A percentile compares a stretch with the other conserved stretches of the same genome.
Evolutionary conservation across 2,888 invertebrate genomes (phyloP).

Genomic region (Agrochola circellaris): DNA sequence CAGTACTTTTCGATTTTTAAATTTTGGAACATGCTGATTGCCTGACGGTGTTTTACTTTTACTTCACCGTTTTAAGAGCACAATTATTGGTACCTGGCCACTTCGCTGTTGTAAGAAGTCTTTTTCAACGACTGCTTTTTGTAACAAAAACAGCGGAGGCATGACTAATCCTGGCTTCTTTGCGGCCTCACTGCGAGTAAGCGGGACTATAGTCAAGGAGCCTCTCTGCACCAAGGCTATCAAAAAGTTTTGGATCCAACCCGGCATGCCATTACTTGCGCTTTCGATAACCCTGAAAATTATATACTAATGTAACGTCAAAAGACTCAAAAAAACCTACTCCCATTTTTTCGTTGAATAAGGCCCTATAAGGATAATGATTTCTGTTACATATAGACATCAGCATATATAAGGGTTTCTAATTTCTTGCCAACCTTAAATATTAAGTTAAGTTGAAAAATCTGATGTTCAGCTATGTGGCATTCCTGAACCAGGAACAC

Average conservation of each 20-base stretch:
- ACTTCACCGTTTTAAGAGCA: neutral
- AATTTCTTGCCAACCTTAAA: neutral
- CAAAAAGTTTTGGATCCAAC: conserved; percentile 92
- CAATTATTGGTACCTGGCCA: conserved; percentile 56
- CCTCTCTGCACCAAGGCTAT: conserved; percentile 91
- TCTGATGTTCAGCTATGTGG: neutral
- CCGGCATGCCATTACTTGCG: conserved; percentile 91
- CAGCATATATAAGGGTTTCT: no score
- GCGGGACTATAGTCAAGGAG: conserved; percentile 84
- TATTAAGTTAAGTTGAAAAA: neutral
- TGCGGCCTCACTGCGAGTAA: conserved; percentile 76
- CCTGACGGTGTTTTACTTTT: neutral
- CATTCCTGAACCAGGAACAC: neutral
- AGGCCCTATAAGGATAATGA: neutral
- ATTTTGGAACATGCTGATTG: neutral
- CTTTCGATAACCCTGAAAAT: conserved; percentile 88
- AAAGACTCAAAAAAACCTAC: neutral
- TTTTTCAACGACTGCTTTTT: conserved; percentile 50
- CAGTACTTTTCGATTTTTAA: neutral
- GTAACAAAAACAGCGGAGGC: conserved; percentile 72
- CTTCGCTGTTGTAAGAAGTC: conserved; percentile 41
- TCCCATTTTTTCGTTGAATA: neutral
- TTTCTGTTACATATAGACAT: neutral
- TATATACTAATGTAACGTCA: neutral
- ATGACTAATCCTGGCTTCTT: conserved; percentile 76